phyloP scores from a whole-genome alignment of 2,113 vertebrate species.

The Myodes glareolus region DNA sequence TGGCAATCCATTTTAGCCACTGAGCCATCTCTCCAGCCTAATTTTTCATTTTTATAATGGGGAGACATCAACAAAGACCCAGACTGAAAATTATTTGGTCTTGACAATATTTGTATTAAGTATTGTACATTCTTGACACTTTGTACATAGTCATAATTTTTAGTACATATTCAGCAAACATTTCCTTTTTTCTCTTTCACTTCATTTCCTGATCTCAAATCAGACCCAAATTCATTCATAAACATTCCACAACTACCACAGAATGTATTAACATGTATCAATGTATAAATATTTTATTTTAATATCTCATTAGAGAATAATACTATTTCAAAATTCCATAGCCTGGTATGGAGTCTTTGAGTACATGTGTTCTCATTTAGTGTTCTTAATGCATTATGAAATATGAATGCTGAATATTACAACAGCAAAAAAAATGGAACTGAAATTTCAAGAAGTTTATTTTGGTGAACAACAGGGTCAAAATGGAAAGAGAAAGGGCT shows the following conservation, averaged over 20 bases:
- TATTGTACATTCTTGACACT: background rate
- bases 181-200: background rate
- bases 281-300: background rate
- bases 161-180: background rate
- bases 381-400: background rate
- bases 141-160: background rate
- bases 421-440: background rate
- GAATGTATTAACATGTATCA: background rate
- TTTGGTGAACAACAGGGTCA: background rate
- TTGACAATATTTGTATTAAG: background rate
- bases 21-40: background rate
- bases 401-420: background rate
- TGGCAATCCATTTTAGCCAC: background rate
- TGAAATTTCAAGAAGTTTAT: background rate
- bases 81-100: background rate
- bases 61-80: background rate
- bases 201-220: background rate
- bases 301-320: slow-evolving; percentile 4
- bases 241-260: background rate
- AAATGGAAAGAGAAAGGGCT: background rate
- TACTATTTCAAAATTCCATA: background rate
- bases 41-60: background rate
- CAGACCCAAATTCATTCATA: background rate
- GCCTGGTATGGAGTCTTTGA: background rate
- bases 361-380: background rate